These are phyloP conservation scores for Thymallus thymallus DNA, from an alignment of 2,113 vertebrate species.

Conservation along the genomic window DNA sequence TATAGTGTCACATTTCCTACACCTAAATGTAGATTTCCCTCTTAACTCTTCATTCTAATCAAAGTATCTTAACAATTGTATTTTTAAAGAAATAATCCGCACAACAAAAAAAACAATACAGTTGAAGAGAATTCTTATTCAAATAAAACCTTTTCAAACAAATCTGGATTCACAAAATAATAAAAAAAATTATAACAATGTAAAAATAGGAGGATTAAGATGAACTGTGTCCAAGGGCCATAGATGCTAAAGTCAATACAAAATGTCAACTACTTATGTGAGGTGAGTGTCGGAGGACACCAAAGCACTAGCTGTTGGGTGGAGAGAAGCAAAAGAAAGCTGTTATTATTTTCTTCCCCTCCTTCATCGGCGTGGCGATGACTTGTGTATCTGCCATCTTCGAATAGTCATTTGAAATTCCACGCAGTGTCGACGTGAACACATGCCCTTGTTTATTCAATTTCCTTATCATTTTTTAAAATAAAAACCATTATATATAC, in stretches of 20 bases:
- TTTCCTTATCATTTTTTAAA: constrained; percentile 67
- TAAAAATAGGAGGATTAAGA: constrained; percentile 69
- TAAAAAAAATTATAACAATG: constrained; percentile 54
- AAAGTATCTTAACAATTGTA: constrained; percentile 65
- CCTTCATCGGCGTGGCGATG: constrained; percentile 33
- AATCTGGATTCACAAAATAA: constrained; percentile 23
- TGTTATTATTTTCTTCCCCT: constrained; percentile 26
- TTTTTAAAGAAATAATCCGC: constrained; percentile 33
- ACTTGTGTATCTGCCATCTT: constrained; percentile 27
- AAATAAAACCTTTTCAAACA: constrained; percentile 32
- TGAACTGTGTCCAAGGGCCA: constrained; percentile 41
- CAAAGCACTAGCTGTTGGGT: constrained; percentile 52
- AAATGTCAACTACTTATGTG: constrained; percentile 74
- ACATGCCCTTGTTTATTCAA: constrained; percentile 69
- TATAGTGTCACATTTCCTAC: constrained; percentile 73
- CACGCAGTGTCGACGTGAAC: constrained; percentile 74
- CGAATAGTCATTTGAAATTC: constrained; percentile 58
- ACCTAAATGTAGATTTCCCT: constrained; percentile 66
- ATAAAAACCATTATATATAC: constrained; percentile 57
- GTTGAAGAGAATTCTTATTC: constrained; percentile 31
- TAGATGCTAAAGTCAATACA: constrained; percentile 75
- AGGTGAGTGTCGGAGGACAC: constrained; percentile 42
- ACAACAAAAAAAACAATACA: constrained; percentile 44
- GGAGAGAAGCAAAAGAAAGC: constrained; percentile 47
- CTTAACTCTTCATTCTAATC: constrained; percentile 63